Percentiles rank a stretch among this genome's conserved stretches.
Evolutionary conservation across 2,888 invertebrate species (phyloP).

Genomic region (Eupithecia vulgata): DNA sequence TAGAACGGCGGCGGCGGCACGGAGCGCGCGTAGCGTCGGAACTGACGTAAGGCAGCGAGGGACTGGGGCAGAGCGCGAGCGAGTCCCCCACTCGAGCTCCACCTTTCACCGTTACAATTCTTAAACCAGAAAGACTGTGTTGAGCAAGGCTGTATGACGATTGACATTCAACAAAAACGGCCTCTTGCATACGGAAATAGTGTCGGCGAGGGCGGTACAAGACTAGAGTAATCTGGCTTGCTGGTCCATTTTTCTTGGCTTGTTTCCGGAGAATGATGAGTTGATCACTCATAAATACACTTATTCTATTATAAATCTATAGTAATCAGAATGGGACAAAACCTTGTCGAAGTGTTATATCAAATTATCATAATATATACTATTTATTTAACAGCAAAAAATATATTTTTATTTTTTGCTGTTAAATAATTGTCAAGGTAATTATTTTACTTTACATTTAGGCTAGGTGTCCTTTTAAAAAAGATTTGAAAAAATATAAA

Average conservation of each 20-base stretch:
- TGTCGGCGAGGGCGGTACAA: constrained; percentile 46
- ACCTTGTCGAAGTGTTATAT: too few species aligned
- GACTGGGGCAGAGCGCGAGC: constrained; percentile 57
- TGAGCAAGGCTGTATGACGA: constrained; percentile 81
- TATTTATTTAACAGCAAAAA: too few species aligned
- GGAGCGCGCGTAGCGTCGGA: constrained; percentile 42
- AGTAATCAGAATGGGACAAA: too few species aligned
- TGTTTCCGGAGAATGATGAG: constrained; percentile 17
- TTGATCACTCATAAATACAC: background rate
- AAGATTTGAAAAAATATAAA: too few species aligned
- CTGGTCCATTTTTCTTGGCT: constrained; percentile 33
- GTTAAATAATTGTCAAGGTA: too few species aligned
- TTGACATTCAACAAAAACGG: constrained; percentile 81
- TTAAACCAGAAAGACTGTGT: constrained; percentile 74
- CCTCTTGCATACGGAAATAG: constrained; percentile 72
- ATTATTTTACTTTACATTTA: too few species aligned
- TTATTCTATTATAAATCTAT: too few species aligned
- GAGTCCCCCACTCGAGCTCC: constrained; percentile 57
- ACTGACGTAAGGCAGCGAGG: constrained; percentile 48
- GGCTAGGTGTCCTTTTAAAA: too few species aligned
- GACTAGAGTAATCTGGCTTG: constrained; percentile 37
- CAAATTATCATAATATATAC: too few species aligned
- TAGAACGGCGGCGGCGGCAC: constrained; percentile 11
- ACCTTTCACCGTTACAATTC: constrained; percentile 78
- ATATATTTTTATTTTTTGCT: too few species aligned